Conservation (phyloP, 2,888 invertebrate genomes). For the Conus canariensis region DNA sequence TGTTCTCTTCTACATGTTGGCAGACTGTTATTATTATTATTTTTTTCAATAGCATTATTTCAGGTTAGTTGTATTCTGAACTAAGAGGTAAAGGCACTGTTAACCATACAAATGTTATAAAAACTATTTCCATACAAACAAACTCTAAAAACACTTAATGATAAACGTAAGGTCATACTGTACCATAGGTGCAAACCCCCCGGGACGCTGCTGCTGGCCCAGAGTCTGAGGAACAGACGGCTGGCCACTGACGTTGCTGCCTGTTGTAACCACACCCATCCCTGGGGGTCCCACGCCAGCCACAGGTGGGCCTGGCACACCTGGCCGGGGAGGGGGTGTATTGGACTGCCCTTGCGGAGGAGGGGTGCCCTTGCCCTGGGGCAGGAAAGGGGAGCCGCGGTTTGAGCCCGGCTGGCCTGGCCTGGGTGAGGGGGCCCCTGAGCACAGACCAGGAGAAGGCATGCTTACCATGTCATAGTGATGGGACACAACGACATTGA, state of each 20-base stretch:
- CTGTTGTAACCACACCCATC: not conserved
- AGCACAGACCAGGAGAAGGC: constrained; percentile 16
- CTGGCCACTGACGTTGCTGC: not conserved
- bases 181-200: constrained; percentile 33
- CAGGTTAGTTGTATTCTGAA: no score
- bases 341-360: constrained; percentile 18
- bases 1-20: no score
- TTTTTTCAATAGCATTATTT: no score
- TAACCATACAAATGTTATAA: no score
- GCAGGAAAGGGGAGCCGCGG: not conserved
- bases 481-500: no score
- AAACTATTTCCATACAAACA: no score
- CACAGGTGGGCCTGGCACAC: constrained; percentile 31
- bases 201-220: constrained; percentile 27
- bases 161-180: no score
- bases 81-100: no score
- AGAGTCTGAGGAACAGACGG: constrained; percentile 25
- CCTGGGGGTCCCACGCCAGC: constrained; percentile 14
- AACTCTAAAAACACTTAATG: no score
- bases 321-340: constrained; percentile 34
- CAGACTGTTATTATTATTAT: no score
- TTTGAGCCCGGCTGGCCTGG: constrained; percentile 23
- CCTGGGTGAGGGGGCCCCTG: constrained; percentile 58
- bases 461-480: not conserved
- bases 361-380: constrained; percentile 14